Base-by-base conservation (phyloP, 2,113 vertebrate genomes). In the Gnathonemus echidnorhynchus region DNA sequence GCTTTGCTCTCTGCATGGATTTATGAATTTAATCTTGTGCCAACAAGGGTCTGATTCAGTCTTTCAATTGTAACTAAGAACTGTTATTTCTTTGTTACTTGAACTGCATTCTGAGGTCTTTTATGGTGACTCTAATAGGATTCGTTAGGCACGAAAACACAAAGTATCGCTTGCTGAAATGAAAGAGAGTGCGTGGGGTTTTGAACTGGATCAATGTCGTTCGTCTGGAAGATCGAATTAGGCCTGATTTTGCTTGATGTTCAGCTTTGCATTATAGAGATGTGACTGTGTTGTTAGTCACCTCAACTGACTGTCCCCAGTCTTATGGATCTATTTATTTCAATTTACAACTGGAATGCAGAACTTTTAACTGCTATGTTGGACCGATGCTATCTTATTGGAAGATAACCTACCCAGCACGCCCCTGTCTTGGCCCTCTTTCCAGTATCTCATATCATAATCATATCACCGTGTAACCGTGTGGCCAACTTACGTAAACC, bases 51-150 rank as follows among this genome's bases (percentile, higher is more conserved):
- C 31, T 53, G 86, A 87, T 53, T 87, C 86, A 87, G 86, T 27
- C 49, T 53, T 56, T 87, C 86, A 87, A 39, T 53, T 35, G n/a
- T 87, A 8, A 53, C 49, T 39, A 87, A 87, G 21, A 87, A 87
- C 53, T 87, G 50, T 87, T 52, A 87, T 53, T 87, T 87, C 49
- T 87, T 87, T 87, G 86, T 87, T 87, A 53, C 86, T 56, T 87
- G 10, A 53, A 35, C 27, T 53, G 50, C 49, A 87, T 87, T 56
- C 27, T 53, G 49, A 56, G 48, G 50, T 87, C 86, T 87, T 27
- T 87, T 48, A 52, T 35, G 31, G n/a, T 53, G 86, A 87, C 86
- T 56, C 86, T 87, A 87, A 87, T 87, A 48, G 19, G 86, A 87
- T 87, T 53, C 35, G 86, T 53, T 87, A 35, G 15, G 86, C 86